Base-by-base conservation (phyloP, 2,113 vertebrate species). In the Podarcis muralis region DNA sequence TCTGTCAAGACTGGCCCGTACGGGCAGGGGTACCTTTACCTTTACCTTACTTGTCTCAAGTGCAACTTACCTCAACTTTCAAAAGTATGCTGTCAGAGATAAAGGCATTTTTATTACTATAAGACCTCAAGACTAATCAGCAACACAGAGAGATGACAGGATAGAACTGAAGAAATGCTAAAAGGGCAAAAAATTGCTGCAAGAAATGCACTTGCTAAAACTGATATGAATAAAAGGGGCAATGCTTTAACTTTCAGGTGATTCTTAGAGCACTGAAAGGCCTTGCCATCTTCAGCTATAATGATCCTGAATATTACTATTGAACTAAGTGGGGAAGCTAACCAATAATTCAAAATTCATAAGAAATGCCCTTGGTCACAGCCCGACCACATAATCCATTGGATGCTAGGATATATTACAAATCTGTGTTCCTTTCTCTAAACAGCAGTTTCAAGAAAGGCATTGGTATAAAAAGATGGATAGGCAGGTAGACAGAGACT, bases 251-350 rank as follows among this genome's bases (percentile, higher is more conserved):
- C 86, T 85, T 71, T 83, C 80, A 93, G 40, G 32, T 86, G 87
- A 13, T n/a, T 90, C 89, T 93, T 92, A 94, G 48, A 53, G 90
- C 65, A n/a, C 59, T 93, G 84, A 93, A 95, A 94, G 83, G 90
- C 74, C 68, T 66, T 72, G 27, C 0, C n/a, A 91, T 75, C 30
- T 7, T 87, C 89, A 74, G 89, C 35, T 88, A 87, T 43, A 77
- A 92, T 71, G 69, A n/a, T 90, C 59, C 91, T 57, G 91, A 81
- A 30, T 87, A 86, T 84, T 89, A 76, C 62, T 65, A 90, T 87
- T 85, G 91, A 79, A 3, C 48, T 53, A 53, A 53, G 48, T 53
- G 48, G 48, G 48, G 48, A 53, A 53, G 48, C 48, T 53, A 11
- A 53, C 48, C 48, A 53, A 53, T 53, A 53, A 53, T 53, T 53